phyloP scores from a whole-genome alignment of 2,113 vertebrate species.

The Ammodytes marinus region DNA sequence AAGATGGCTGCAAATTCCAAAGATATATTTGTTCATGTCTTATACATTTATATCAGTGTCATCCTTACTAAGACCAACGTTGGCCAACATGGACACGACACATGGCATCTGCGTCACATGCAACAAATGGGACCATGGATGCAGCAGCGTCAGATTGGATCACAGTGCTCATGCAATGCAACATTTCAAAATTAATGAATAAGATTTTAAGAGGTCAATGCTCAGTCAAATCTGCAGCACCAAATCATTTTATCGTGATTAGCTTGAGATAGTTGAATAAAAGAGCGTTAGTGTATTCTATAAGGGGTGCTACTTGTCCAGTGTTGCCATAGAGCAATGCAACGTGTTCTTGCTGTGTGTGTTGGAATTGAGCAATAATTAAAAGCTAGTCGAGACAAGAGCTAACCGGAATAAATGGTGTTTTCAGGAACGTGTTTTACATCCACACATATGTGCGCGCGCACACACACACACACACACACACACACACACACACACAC shows the following conservation, averaged over 20 bases:
- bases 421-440: slow-evolving; percentile 1
- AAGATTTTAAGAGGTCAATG: background rate
- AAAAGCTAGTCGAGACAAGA: slow-evolving; percentile 13
- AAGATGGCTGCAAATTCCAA: slow-evolving; percentile 71
- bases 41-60: slow-evolving; percentile 69
- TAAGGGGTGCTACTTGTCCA: slow-evolving; percentile 23
- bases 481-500: slow-evolving; percentile 19
- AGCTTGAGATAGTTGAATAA: background rate
- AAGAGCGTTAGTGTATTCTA: background rate
- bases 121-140: slow-evolving; percentile 45
- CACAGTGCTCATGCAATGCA: slow-evolving; percentile 45
- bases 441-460: slow-evolving; percentile 25
- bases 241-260: background rate
- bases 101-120: slow-evolving; percentile 25
- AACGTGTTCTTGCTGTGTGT: slow-evolving; percentile 57
- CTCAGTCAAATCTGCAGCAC: background rate
- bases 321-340: slow-evolving; percentile 77
- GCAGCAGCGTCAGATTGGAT: slow-evolving; percentile 39
- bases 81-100: slow-evolving; percentile 36
- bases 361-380: slow-evolving; percentile 62
- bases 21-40: slow-evolving; percentile 34
- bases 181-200: slow-evolving; percentile 28
- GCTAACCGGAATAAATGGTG: slow-evolving; percentile 8
- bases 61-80: slow-evolving; percentile 42
- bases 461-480: slow-evolving; percentile 21